A percentile compares a stretch with the other conserved stretches of the same genome.
These are phyloP conservation scores for Etheostoma spectabile DNA, from an alignment of 2,113 vertebrate genomes.

Conservation along the genomic window DNA sequence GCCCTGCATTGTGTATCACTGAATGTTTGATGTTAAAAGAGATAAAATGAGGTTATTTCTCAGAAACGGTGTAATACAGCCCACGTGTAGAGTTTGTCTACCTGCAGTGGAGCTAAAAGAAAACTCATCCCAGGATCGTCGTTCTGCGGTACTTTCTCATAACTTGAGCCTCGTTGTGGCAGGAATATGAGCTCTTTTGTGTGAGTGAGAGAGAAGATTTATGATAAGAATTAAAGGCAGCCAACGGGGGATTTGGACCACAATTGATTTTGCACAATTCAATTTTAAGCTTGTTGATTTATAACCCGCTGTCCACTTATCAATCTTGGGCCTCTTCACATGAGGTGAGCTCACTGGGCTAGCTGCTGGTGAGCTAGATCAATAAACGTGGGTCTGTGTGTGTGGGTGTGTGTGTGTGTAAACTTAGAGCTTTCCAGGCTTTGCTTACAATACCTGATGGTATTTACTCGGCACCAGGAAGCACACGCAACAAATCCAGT, in stretches of 20 bases:
- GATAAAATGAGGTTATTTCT: background rate
- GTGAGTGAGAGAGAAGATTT: slow-evolving; percentile 69
- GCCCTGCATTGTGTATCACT: background rate
- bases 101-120: slow-evolving; percentile 29
- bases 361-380: slow-evolving; percentile 66
- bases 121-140: slow-evolving; percentile 57
- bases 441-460: slow-evolving; percentile 59
- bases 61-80: slow-evolving; percentile 16
- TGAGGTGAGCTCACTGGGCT: slow-evolving; percentile 61
- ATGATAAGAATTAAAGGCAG: slow-evolving; percentile 76
- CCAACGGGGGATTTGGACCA: slow-evolving; percentile 69
- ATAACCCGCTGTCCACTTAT: slow-evolving; percentile 77
- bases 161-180: slow-evolving; percentile 57
- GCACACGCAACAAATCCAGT: slow-evolving; percentile 53
- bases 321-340: slow-evolving; percentile 69
- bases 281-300: slow-evolving; percentile 83
- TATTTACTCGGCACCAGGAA: slow-evolving; percentile 59
- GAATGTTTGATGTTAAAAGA: background rate
- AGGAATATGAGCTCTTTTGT: slow-evolving; percentile 61
- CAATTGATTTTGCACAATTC: slow-evolving; percentile 80
- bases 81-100: slow-evolving; percentile 16
- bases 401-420: background rate
- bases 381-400: slow-evolving; percentile 36
- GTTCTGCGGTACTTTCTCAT: slow-evolving; percentile 61
- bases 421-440: slow-evolving; percentile 49